A percentile compares a stretch with the other conserved stretches of the same genome.
These are phyloP conservation scores for Stenichneumon culpator DNA, from an alignment of 2,888 invertebrate genomes.

Conservation along the genomic window DNA sequence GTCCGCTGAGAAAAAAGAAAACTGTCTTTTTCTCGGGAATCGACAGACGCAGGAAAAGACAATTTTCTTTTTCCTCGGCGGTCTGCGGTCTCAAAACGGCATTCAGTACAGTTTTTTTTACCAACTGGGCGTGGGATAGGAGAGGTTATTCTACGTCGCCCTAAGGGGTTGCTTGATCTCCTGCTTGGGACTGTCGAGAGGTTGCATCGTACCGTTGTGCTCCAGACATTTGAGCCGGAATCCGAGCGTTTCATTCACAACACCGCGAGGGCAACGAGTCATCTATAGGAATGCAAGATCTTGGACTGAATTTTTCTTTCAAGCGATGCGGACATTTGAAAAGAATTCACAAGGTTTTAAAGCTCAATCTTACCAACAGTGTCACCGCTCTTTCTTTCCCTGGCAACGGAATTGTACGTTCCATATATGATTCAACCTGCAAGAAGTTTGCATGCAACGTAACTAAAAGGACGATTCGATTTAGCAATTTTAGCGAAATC, in stretches of 20 bases:
- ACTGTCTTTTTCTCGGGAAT: too few relatives aligned
- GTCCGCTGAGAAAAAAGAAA: too few relatives aligned
- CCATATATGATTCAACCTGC: neutral
- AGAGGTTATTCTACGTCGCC: too few relatives aligned
- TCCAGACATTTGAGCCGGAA: neutral
- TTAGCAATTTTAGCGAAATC: neutral
- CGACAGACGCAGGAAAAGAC: too few relatives aligned
- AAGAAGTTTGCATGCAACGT: constrained; percentile 5
- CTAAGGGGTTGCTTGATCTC: neutral
- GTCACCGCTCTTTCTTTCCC: constrained; percentile 8
- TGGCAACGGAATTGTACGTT: neutral
- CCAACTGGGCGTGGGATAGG: too few relatives aligned
- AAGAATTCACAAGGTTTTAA: neutral
- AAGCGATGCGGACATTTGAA: neutral
- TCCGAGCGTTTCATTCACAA: neutral
- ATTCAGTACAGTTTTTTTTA: too few relatives aligned
- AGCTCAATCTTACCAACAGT: neutral
- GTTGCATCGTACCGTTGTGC: neutral
- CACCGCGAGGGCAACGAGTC: neutral
- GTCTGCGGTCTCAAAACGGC: too few relatives aligned
- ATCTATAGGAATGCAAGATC: neutral
- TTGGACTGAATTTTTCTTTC: neutral
- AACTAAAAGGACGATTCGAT: neutral
- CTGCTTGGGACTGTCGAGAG: neutral
- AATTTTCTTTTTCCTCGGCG: too few relatives aligned